Percentiles rank a stretch among this genome's conserved stretches.
phyloP scores from a whole-genome alignment of 2,113 vertebrate genomes.

The Nipponia nippon region DNA sequence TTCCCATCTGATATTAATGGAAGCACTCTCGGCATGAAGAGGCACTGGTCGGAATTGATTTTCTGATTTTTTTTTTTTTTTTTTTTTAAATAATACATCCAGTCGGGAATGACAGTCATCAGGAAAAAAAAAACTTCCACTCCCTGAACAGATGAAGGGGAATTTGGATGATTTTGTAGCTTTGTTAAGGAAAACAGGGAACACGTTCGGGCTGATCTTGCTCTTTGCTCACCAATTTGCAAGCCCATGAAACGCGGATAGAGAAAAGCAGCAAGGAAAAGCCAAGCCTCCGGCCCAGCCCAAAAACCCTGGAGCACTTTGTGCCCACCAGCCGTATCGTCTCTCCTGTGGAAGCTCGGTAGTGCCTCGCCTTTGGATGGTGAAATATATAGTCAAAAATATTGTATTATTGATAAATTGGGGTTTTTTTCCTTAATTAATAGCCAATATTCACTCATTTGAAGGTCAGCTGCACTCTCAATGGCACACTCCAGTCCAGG shows the following conservation, averaged over 20 bases:
- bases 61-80: neutral
- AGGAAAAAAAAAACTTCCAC: neutral
- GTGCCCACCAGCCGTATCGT: accelerated
- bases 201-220: neutral
- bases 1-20: slow-evolving; percentile 56
- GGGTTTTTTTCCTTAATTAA: neutral
- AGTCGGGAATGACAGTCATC: neutral
- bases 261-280: neutral
- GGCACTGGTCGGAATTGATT: neutral
- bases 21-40: slow-evolving; percentile 15
- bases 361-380: neutral
- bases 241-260: accelerated
- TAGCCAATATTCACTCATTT: neutral
- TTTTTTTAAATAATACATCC: neutral
- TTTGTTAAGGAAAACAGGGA: neutral
- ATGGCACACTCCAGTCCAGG: accelerated
- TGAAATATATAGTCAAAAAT: neutral
- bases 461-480: neutral
- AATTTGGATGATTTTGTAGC: neutral
- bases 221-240: neutral
- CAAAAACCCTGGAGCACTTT: neutral
- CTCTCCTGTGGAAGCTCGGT: neutral
- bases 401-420: accelerated
- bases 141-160: neutral
- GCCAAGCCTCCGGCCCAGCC: neutral